phyloP scores from a whole-genome alignment of 2,888 invertebrate genomes.

The Pyrrhia umbra region DNA sequence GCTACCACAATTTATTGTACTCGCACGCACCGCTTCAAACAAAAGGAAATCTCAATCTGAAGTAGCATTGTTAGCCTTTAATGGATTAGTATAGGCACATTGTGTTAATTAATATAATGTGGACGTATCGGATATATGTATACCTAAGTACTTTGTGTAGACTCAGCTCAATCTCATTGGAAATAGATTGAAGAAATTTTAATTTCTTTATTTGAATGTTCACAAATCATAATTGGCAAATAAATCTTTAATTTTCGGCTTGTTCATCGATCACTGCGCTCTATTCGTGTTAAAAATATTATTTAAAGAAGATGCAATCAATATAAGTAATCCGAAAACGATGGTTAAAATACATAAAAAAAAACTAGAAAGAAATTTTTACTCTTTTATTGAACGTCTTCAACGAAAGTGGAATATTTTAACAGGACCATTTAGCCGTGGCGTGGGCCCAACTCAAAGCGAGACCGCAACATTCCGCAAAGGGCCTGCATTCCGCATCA shows the following conservation, averaged over 20 bases:
- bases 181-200: background rate
- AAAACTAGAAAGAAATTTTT: conserved; percentile 6
- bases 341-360: background rate
- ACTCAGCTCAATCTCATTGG: background rate
- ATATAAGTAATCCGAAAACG: background rate
- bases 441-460: conserved; percentile 69
- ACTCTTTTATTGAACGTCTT: conserved; percentile 34
- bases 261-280: background rate
- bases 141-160: background rate
- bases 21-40: conserved; percentile 50
- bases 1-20: conserved; percentile 64
- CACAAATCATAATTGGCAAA: background rate
- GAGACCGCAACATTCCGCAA: conserved; percentile 65
- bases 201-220: background rate
- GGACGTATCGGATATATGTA: background rate
- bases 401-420: conserved; percentile 57
- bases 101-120: conserved; percentile 43
- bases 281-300: too few relatives aligned
- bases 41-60: conserved; percentile 55
- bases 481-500: conserved; percentile 62
- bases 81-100: conserved; percentile 43
- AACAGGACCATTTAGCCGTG: conserved; percentile 59
- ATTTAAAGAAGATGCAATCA: background rate
- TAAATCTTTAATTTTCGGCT: background rate
- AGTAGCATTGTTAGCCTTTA: conserved; percentile 43